Conservation (phyloP, 2,113 vertebrate genomes). For the Furnarius figulus region DNA sequence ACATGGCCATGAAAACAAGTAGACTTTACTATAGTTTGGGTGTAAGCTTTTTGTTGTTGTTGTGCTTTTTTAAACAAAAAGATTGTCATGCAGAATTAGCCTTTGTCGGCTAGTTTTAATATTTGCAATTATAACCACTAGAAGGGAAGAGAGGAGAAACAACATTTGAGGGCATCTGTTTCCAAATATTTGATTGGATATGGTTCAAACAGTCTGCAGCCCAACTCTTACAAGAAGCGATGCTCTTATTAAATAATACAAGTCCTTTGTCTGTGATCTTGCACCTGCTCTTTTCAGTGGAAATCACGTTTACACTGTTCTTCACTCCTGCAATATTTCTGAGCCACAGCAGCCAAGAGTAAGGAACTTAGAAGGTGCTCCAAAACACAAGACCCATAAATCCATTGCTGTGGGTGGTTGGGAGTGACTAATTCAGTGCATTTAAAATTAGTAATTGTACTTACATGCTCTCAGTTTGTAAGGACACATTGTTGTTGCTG, state of each 20-base stretch:
- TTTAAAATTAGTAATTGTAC: not conserved
- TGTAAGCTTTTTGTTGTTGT: not conserved
- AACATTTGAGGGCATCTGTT: not conserved
- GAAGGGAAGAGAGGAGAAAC: not conserved
- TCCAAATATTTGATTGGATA: constrained; percentile 42
- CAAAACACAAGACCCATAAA: not conserved
- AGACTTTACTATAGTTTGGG: not conserved
- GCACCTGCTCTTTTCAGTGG: not conserved
- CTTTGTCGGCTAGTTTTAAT: not conserved
- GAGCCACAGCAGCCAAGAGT: not conserved
- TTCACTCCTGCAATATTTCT: not conserved
- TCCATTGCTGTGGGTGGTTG: not conserved
- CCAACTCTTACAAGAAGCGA: not conserved
- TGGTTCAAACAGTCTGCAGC: constrained; percentile 6
- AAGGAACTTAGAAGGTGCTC: not conserved
- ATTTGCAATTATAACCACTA: not conserved
- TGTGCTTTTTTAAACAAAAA: not conserved
- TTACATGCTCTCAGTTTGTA: not conserved
- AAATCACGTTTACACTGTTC: not conserved
- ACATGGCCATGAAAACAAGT: not conserved
- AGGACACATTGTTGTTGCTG: not conserved
- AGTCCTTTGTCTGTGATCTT: not conserved
- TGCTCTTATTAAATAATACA: not conserved
- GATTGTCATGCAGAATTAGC: not conserved
- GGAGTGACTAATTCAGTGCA: not conserved